Base-by-base conservation (phyloP, 2,113 vertebrate species). In the Pogona vitticeps region DNA sequence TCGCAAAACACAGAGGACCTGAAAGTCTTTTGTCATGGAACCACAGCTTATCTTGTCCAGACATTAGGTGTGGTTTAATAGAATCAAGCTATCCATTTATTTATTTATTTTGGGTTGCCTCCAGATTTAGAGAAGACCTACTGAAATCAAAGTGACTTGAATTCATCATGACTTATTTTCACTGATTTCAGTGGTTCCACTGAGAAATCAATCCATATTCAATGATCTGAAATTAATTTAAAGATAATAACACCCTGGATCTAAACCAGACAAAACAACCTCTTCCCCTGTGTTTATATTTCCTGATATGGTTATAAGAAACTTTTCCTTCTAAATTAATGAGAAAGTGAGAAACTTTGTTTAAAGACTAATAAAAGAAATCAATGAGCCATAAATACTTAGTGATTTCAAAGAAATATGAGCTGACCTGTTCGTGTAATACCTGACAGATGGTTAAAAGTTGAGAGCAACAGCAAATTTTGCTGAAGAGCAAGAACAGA, bases 291-390 rank as follows among this genome's bases (percentile, higher is more conserved):
- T 81, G 38, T 89, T 91, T 87, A 84, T 76, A 73, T 92, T 26
- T 90, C 92, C 85, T 94, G 88, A 93, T 94, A 56, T 85, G 93
- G 92, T 80, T 88, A 52, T 86, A 71, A 89, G 88, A 94, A 93
- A 94, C 70, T 81, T 36, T 90, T 93, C 91, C 71, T 61, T 91
- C 90, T 91, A 93, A 94, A 96, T 91, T 93, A 94, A 78, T 75
- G 92, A 91, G 94, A 94, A 96, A 95, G 91, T 85, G 91, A 94
- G 94, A 95, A 92, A 93, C 91, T 85, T 86, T 88, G 91, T 93
- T 96, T 95, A 96, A 95, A 93, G 88, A 87, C 93, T 94, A 95
- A 96, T 96, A 96, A 96, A 94, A 95, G 95, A 95, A 95, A 93
- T 88, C 85, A 93, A 91, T 90, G 83, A 93, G 80, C 90, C 83